Evolutionary conservation across 2,113 vertebrate species (phyloP).

Genomic region (Phocoena sinus): DNA sequence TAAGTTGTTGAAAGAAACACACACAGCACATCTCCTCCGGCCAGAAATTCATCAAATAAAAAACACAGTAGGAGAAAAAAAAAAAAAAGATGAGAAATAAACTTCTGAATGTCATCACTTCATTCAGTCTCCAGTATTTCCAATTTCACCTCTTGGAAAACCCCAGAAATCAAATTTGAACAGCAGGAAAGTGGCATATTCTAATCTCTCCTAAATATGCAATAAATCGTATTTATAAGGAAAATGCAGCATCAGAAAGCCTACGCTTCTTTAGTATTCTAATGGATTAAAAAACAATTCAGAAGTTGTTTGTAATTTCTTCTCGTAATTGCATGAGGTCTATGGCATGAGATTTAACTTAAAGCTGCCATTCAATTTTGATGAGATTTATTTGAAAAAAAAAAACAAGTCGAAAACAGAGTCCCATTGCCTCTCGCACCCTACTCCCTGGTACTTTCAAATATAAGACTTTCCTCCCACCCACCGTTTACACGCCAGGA

Average conservation of each 20-base stretch:
- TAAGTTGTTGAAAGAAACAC: rapidly evolving
- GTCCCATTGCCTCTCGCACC: rapidly evolving
- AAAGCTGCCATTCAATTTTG: not conserved
- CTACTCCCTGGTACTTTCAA: not conserved
- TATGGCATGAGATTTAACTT: not conserved
- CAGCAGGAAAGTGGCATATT: not conserved
- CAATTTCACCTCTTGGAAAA: not conserved
- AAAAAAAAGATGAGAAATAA: not conserved
- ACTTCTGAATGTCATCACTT: not conserved
- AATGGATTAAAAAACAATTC: slow-evolving; percentile 48
- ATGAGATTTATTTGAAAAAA: not conserved
- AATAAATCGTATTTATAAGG: slow-evolving; percentile 39
- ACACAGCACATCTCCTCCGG: not conserved
- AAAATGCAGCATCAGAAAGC: not conserved
- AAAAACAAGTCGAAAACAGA: not conserved
- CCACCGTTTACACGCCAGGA: rapidly evolving
- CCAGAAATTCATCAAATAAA: not conserved
- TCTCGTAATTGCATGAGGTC: not conserved
- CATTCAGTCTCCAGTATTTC: not conserved
- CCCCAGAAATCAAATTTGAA: not conserved
- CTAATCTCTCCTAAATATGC: slow-evolving; percentile 41
- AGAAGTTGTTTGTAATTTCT: slow-evolving; percentile 2
- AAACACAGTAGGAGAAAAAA: not conserved
- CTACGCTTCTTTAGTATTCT: slow-evolving; percentile 26
- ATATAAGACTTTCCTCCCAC: not conserved